These are phyloP conservation scores for Euphydryas editha DNA, from an alignment of 2,888 invertebrate species.

Conservation along the genomic window DNA sequence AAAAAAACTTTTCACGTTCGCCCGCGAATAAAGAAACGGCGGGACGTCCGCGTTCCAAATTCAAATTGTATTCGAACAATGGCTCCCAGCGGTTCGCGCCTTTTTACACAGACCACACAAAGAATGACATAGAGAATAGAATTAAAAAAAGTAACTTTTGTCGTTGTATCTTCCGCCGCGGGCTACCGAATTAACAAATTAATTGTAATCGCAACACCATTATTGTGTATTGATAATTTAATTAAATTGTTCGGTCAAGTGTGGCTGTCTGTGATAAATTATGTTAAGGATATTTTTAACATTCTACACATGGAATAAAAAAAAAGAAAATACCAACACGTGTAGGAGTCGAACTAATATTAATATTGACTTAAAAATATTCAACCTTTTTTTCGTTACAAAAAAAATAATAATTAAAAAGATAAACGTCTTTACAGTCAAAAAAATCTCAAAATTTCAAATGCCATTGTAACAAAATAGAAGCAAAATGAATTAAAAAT, in stretches of 20 bases:
- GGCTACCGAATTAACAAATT: slow-evolving; percentile 71
- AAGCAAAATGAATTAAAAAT: slow-evolving; percentile 3
- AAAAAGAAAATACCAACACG: no score
- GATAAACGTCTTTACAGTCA: background rate
- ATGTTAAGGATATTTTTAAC: background rate
- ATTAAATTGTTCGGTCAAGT: slow-evolving; percentile 51
- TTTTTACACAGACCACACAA: slow-evolving; percentile 60
- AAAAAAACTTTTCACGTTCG: slow-evolving; percentile 66
- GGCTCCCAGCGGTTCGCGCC: slow-evolving; percentile 73
- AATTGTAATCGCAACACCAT: slow-evolving; percentile 49
- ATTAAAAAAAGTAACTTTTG: slow-evolving; percentile 61
- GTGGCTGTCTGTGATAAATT: slow-evolving; percentile 21
- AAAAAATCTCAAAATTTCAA: background rate
- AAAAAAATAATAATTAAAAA: background rate
- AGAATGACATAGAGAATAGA: slow-evolving; percentile 69
- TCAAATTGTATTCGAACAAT: slow-evolving; percentile 75
- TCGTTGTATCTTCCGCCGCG: slow-evolving; percentile 55
- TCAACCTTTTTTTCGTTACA: no score
- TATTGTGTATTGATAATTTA: slow-evolving; percentile 51
- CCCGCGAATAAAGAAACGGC: slow-evolving; percentile 76
- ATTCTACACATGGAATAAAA: no score
- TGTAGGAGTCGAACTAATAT: no score
- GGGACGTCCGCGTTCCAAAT: slow-evolving; percentile 73
- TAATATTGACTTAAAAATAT: no score
- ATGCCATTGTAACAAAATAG: background rate